Evolutionary conservation across 1,140 invertebrate species (phyloP), one percentile per base, ranked within the genome.

Genomic region (Musca domestica): DNA sequence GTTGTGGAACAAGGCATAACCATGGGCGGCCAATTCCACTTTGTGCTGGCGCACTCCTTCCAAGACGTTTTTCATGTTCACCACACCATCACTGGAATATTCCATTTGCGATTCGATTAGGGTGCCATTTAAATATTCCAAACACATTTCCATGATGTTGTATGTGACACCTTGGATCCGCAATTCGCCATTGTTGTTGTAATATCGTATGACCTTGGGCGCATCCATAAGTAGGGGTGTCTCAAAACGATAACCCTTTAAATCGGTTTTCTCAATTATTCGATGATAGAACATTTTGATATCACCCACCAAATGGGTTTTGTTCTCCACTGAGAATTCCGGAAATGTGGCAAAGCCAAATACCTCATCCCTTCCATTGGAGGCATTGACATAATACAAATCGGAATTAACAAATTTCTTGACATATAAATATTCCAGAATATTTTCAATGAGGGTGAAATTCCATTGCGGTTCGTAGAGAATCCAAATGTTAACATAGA

Each of bases 11-110:
- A 80, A n/a, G 1, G 77, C 77, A 17, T 78, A 80, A 17, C 75
- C 74, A 47, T 80, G 77, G 12, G 74, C 77, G 0, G 71, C 69
- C 47, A 80, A 76, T 20, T 80, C 74, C 20, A 80, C 69, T 27
- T 67, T 41, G 0, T 70, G 61, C 2, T 74, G 66, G 0, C 77
- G 64, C 2, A 80, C 71, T 27, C 78, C n/a, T 22, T 80, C 69
- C 17, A 80, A 25, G 0, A 72, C 69, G 10, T 72, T 64, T 25
- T 76, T 74, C 76, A 80, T 80, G 19, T 76, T 74, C 2, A 80
- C 71, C 6, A 70, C 72, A 2, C 70, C 34, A 0, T 76, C 76
- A 1, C 74, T 73, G 2, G 20, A 73, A 61, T 4, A 65, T 63
- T 74, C 68, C 66, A 73, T 51, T 2, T 20, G 0, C 2, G 73